phyloP scores from a whole-genome alignment of 2,888 invertebrate genomes.

The Aproaerema taeniolella region DNA sequence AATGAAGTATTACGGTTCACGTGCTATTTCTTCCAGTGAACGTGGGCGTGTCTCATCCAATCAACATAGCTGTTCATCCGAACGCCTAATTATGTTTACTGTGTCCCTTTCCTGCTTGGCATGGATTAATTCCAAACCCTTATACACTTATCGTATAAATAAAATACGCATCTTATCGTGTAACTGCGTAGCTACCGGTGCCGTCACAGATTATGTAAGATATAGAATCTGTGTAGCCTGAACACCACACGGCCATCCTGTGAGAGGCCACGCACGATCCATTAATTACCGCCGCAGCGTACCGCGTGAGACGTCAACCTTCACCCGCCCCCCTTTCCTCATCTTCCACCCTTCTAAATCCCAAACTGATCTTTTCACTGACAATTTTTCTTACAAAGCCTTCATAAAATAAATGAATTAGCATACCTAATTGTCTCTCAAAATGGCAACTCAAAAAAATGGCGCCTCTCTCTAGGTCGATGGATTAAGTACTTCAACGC shows the following conservation, averaged over 20 bases:
- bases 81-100: slow-evolving; percentile 60
- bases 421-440: slow-evolving; percentile 68
- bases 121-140: slow-evolving; percentile 38
- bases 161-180: slow-evolving; percentile 32
- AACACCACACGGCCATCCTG: slow-evolving; percentile 31
- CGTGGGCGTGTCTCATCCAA: slow-evolving; percentile 50
- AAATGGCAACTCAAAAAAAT: slow-evolving; percentile 55
- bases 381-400: slow-evolving; percentile 47
- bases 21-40: slow-evolving; percentile 46
- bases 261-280: slow-evolving; percentile 43
- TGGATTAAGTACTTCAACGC: slow-evolving; percentile 59
- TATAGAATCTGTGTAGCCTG: slow-evolving; percentile 29
- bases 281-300: slow-evolving; percentile 42
- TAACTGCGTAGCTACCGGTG: slow-evolving; percentile 13
- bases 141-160: slow-evolving; percentile 35
- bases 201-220: slow-evolving; percentile 17
- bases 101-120: slow-evolving; percentile 38
- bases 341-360: slow-evolving; percentile 38
- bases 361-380: slow-evolving; percentile 48
- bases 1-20: slow-evolving; percentile 53
- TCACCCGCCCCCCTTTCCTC: slow-evolving; percentile 20
- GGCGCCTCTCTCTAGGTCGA: slow-evolving; percentile 44
- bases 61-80: slow-evolving; percentile 43
- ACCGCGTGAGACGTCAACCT: slow-evolving; percentile 40
- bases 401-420: slow-evolving; percentile 68